Evolutionary conservation across 1,140 invertebrate species (phyloP).

Genomic region (Oscheius sp.): DNA sequence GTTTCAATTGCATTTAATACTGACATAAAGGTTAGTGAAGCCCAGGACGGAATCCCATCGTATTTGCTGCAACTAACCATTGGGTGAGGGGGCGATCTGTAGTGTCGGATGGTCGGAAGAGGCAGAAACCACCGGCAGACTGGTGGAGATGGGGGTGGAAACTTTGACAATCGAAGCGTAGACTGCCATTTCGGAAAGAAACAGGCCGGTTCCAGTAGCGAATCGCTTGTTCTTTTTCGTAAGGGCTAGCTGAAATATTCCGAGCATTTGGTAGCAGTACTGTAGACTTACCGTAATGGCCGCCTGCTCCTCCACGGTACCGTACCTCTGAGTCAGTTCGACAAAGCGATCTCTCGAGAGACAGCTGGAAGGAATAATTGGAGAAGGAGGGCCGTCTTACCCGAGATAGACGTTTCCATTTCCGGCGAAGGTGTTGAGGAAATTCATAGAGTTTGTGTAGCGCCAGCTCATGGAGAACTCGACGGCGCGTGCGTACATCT

Average conservation of each 20-base stretch:
- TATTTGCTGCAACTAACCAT: not conserved
- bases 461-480: not conserved
- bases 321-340: not conserved
- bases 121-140: not conserved
- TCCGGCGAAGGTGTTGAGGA: not conserved
- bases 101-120: no score
- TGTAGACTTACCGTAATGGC: not conserved
- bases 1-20: no score
- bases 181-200: not conserved
- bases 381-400: not conserved
- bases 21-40: no score
- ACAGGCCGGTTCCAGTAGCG: not conserved
- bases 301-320: not conserved
- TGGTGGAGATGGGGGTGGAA: not conserved
- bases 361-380: not conserved
- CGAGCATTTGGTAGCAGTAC: not conserved
- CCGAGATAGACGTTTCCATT: not conserved
- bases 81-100: not conserved
- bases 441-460: conserved; percentile 1
- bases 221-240: not conserved
- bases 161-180: not conserved
- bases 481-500: conserved; percentile 7
- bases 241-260: not conserved
- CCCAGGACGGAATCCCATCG: not conserved
- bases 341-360: not conserved